Conservation (phyloP, 2,888 invertebrate genomes). For the Ditula angustiorana region DNA sequence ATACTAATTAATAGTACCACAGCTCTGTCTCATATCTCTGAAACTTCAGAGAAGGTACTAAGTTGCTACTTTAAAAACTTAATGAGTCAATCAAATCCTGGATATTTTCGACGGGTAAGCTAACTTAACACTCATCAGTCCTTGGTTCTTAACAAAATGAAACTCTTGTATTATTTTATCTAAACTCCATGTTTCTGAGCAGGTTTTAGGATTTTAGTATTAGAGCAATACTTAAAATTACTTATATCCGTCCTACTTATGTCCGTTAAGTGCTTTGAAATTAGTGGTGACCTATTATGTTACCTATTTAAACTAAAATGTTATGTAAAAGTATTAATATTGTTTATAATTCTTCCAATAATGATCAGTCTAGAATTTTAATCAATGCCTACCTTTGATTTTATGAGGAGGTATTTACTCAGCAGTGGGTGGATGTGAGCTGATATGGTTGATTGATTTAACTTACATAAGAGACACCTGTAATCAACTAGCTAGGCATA, state of each 20-base stretch:
- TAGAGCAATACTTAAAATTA: not conserved
- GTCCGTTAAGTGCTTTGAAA: not conserved
- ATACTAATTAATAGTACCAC: too few species aligned
- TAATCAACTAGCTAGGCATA: too few species aligned
- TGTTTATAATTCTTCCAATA: not conserved
- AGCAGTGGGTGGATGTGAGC: too few species aligned
- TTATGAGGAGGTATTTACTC: not conserved
- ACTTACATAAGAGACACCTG: too few species aligned
- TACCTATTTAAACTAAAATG: not conserved
- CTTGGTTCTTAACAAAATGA: not conserved
- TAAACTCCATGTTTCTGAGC: not conserved
- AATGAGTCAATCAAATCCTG: not conserved
- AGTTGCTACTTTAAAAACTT: too few species aligned
- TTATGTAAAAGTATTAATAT: not conserved
- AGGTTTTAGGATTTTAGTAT: not conserved
- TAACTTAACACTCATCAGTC: not conserved
- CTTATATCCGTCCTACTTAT: not conserved
- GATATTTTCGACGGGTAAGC: not conserved
- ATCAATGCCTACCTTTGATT: not conserved
- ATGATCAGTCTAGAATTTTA: not conserved
- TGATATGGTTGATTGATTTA: too few species aligned
- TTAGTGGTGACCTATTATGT: too few species aligned
- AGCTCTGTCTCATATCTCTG: too few species aligned
- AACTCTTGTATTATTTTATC: not conserved
- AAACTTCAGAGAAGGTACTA: too few species aligned